Base-by-base conservation (phyloP, 2,113 vertebrate genomes). In the Raja brachyura region DNA sequence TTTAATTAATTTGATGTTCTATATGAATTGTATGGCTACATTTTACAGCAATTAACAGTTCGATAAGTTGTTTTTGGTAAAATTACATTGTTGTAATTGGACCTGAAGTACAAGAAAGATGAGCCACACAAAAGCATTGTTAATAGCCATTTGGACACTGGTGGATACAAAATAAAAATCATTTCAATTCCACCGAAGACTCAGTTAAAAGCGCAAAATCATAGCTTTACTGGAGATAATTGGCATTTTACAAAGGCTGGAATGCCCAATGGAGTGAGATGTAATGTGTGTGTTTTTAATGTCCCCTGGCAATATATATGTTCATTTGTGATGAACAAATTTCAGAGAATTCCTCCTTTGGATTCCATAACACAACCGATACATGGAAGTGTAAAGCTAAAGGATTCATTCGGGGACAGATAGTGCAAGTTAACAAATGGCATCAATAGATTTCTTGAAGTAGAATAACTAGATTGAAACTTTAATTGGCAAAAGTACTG, bases 1-100 rank as follows among this genome's bases (percentile, higher is more conserved):
- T 83, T 83, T 88, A 66, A 88, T 88, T 5, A 88, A 88, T 88
- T 88, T 8, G 28, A 54, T 74, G 13, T 54, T 92, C 68, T 73
- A 18, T 5, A 25, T 4, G 18, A 92, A 92, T 73, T 54, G 22
- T 39, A 28, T 18, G 54, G 39, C 0, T 54, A 7, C 16, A 73
- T 54, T 74, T 92, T 73, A 68, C 63, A 73, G 90, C 39, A 92
- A 92, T 39, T 92, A 70, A 73, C 22, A 48, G 68, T 14, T 73
- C 33, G 48, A 70, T 48, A 25, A 66, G 25, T 68, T 63, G 13
- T n/a, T 92, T 73, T 54, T 73, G 48, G 20, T 73, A 92, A 92
- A 73, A 74, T 39, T 92, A 28, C 22, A 8, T 73, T 73, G 68
- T 33, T 73, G 68, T 92, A 54, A 92, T 54, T 54, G 70, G 68